phyloP scores from a whole-genome alignment of 2,113 vertebrate species.

The Hystrix brachyura region DNA sequence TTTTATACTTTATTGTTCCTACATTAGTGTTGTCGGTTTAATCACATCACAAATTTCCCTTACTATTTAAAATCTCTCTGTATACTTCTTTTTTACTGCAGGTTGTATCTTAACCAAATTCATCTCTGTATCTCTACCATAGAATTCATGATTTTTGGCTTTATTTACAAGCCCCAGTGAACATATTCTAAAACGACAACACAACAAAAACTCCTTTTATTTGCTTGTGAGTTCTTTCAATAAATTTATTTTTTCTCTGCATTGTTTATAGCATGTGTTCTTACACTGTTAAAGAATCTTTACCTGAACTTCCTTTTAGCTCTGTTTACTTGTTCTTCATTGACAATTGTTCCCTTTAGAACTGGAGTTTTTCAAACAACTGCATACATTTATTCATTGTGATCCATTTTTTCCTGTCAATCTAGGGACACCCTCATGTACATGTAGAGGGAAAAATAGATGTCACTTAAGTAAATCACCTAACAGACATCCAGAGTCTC shows the following conservation, averaged over 20 bases:
- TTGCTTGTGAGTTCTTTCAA: background rate
- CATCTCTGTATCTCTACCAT: background rate
- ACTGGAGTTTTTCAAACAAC: background rate
- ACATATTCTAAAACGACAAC: background rate
- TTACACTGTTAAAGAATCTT: background rate
- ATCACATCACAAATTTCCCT: constrained; percentile 17
- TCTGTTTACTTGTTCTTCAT: background rate
- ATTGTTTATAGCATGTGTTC: background rate
- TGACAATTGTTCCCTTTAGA: background rate
- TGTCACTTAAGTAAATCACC: background rate
- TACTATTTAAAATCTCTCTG: background rate
- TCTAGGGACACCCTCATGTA: background rate
- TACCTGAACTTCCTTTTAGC: background rate
- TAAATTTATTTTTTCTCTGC: background rate
- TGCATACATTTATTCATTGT: background rate
- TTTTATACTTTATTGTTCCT: constrained; percentile 34
- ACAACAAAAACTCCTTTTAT: background rate
- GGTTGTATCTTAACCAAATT: background rate
- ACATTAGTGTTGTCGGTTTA: background rate
- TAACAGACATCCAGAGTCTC: background rate
- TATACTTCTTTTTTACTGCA: background rate
- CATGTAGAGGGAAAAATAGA: background rate
- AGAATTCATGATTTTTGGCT: constrained; percentile 2
- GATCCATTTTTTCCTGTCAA: background rate
- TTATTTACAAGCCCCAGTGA: background rate